Evolutionary conservation across 2,888 invertebrate species (phyloP).

Genomic region (Timema cristinae): DNA sequence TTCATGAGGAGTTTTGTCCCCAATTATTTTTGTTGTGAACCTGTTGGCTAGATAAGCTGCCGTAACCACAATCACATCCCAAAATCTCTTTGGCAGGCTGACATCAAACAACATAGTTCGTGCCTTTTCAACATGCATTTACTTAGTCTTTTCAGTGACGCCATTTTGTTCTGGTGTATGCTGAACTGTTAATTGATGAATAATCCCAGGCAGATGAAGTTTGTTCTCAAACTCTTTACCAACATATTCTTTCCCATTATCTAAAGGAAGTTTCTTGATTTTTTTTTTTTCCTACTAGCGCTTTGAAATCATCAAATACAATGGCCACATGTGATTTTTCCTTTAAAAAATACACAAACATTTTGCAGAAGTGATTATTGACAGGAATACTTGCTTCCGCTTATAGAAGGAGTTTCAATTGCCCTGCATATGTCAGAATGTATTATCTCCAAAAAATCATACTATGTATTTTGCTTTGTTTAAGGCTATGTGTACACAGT

Average conservation of each 20-base stretch:
- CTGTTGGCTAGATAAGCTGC: not conserved
- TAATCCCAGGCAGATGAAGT: not conserved
- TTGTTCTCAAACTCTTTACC: not conserved
- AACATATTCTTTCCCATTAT: not conserved
- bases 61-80: not conserved
- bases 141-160: not conserved
- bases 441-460: not conserved
- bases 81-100: not conserved
- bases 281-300: not conserved
- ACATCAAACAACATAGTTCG: not conserved
- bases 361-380: not conserved
- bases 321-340: not conserved
- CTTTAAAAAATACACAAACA: not conserved
- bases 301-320: not conserved
- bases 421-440: not conserved
- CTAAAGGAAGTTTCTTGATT: not conserved
- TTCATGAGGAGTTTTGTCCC: not conserved
- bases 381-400: not conserved
- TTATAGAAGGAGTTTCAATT: not conserved
- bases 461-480: not conserved
- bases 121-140: not conserved
- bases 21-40: not conserved
- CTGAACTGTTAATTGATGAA: not conserved
- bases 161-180: constrained; percentile 2
- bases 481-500: too few relatives aligned